Conservation (phyloP, 2,113 vertebrate genomes). For the Tetraodon nigroviridis region DNA sequence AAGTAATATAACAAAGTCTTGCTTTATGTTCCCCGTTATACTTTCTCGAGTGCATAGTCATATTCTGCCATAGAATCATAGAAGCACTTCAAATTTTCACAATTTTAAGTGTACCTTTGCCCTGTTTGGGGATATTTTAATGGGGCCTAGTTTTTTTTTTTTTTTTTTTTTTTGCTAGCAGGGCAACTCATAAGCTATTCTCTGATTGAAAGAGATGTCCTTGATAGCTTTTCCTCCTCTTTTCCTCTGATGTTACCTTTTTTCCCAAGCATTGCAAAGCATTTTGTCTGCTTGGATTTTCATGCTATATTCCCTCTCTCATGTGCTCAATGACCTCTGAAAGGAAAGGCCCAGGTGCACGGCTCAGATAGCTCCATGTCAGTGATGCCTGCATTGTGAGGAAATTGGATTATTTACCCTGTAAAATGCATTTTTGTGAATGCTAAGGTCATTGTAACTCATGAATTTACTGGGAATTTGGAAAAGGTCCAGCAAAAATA, state of each 20-base stretch:
- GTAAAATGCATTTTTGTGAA: constrained; percentile 57
- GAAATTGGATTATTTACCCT: constrained; percentile 51
- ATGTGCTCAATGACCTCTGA: constrained; percentile 46
- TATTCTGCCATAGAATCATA: constrained; percentile 24
- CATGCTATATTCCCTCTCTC: constrained; percentile 31
- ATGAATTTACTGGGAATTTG: constrained; percentile 45
- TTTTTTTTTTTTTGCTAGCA: not conserved
- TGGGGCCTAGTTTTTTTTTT: constrained; percentile 10
- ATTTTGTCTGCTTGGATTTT: constrained; percentile 23
- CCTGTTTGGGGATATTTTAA: constrained; percentile 1
- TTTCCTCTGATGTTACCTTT: constrained; percentile 9
- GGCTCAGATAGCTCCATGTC: constrained; percentile 40
- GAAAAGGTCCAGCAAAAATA: constrained; percentile 48
- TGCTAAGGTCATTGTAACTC: constrained; percentile 53
- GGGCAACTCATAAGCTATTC: constrained; percentile 33
- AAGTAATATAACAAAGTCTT: constrained; percentile 22
- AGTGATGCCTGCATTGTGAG: constrained; percentile 44
- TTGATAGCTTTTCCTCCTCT: constrained; percentile 50
- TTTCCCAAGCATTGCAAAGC: constrained; percentile 33
- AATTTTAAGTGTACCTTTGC: constrained; percentile 5
- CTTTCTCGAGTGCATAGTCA: constrained; percentile 8
- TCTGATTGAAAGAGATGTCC: constrained; percentile 57
- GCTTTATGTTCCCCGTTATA: constrained; percentile 3
- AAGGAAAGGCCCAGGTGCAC: constrained; percentile 41
- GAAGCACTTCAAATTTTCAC: constrained; percentile 22